phyloP scores from a whole-genome alignment of 2,113 vertebrate genomes.

The Blennius ocellaris region DNA sequence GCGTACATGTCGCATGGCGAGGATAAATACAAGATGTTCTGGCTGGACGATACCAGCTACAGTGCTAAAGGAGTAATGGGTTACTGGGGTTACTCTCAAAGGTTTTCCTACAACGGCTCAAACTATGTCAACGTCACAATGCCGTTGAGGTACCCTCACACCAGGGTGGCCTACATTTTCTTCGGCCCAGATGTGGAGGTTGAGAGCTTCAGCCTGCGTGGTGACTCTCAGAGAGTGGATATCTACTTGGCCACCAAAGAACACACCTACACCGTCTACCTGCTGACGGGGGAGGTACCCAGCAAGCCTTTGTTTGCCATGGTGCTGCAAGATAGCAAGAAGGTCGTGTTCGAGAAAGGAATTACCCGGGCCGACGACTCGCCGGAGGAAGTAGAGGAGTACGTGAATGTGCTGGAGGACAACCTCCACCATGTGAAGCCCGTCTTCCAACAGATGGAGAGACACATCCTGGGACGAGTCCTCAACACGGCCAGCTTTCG shows the following conservation, averaged over 20 bases:
- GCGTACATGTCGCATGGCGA: conserved; percentile 88
- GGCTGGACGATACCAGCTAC: conserved; percentile 95
- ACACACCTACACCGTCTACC: conserved; percentile 89
- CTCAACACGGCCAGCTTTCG: conserved; percentile 90
- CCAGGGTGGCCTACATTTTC: conserved; percentile 92
- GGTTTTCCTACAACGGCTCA: conserved; percentile 94
- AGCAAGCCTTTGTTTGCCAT: conserved; percentile 88
- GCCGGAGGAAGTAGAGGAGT: conserved; percentile 88
- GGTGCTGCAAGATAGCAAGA: conserved; percentile 88
- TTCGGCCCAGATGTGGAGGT: conserved; percentile 91
- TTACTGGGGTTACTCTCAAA: conserved; percentile 90
- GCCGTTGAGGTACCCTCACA: conserved; percentile 87
- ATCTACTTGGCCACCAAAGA: conserved; percentile 89
- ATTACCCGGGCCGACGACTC: conserved; percentile 69
- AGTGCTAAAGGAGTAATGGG: conserved; percentile 88
- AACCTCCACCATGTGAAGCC: conserved; percentile 93
- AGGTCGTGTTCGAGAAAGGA: conserved; percentile 90
- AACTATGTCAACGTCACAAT: conserved; percentile 96
- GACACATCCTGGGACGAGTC: conserved; percentile 91
- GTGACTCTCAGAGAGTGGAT: conserved; percentile 88
- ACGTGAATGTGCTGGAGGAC: conserved; percentile 87
- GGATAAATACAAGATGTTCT: conserved; percentile 94
- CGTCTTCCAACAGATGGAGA: conserved; percentile 94
- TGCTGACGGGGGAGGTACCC: conserved; percentile 86
- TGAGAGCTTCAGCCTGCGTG: conserved; percentile 90